Evolutionary conservation across 2,888 invertebrate species (phyloP).

Genomic region (Mellilla xanthometata): DNA sequence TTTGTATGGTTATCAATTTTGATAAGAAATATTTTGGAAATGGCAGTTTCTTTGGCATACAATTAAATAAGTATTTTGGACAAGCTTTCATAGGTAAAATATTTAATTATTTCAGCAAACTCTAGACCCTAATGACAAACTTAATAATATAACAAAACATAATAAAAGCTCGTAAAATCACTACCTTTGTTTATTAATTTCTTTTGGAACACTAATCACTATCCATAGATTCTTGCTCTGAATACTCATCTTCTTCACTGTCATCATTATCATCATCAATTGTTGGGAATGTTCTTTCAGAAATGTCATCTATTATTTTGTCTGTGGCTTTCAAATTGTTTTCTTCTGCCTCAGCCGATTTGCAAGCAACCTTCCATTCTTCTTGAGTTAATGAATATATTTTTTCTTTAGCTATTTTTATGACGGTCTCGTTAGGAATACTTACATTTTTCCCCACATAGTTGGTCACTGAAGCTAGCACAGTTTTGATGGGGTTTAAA

Average conservation of each 20-base stretch:
- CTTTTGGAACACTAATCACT: conserved; percentile 35
- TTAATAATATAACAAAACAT: too few species aligned
- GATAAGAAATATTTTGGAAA: too few species aligned
- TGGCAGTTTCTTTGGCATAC: too few species aligned
- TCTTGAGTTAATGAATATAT: conserved; percentile 31
- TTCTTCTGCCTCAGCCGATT: conserved; percentile 37
- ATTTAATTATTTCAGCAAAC: too few species aligned
- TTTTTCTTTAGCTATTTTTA: conserved; percentile 40
- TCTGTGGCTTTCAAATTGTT: conserved; percentile 39
- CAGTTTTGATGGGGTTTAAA: conserved; percentile 36
- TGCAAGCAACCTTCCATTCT: conserved; percentile 36
- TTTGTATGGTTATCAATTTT: too few species aligned
- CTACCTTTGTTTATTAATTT: too few species aligned
- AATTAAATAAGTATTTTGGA: too few species aligned
- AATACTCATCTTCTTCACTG: conserved; percentile 36
- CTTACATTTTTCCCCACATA: conserved; percentile 37
- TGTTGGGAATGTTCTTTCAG: conserved; percentile 36
- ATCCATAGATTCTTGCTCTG: conserved; percentile 40
- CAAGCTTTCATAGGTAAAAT: too few species aligned
- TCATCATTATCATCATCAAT: conserved; percentile 34
- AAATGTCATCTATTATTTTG: conserved; percentile 41
- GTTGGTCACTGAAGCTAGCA: conserved; percentile 31
- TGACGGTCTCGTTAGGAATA: conserved; percentile 34
- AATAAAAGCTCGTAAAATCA: too few species aligned
- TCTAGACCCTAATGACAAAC: too few species aligned